Conservation (phyloP, 2,888 invertebrate species). For the Taenaris catops region DNA sequence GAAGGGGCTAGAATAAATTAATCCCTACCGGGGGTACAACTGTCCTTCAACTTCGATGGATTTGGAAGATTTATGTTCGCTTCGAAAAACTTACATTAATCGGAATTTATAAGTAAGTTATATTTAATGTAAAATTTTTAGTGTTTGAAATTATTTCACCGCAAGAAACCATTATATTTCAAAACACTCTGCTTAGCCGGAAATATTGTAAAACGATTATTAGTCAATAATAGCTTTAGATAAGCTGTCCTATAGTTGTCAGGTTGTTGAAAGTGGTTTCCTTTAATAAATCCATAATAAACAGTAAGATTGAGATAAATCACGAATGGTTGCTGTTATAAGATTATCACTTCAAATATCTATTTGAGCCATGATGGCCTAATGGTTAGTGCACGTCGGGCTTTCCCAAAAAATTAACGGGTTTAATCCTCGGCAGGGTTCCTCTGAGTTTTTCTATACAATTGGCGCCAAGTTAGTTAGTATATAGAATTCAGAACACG, state of each 20-base stretch:
- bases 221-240: constrained; percentile 2
- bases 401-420: no score
- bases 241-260: constrained; percentile 3
- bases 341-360: no score
- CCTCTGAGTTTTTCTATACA: no score
- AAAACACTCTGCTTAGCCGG: no score
- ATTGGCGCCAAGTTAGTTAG: no score
- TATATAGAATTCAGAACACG: no score
- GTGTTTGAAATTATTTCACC: no score
- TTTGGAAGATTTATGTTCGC: constrained; percentile 36
- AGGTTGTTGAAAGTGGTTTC: not conserved
- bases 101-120: constrained; percentile 7
- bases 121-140: constrained; percentile 3
- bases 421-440: no score
- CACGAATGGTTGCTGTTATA: not conserved
- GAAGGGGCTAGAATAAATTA: constrained; percentile 43
- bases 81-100: constrained; percentile 16
- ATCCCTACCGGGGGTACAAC: constrained; percentile 44
- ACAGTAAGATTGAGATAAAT: not conserved
- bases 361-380: no score
- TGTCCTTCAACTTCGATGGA: constrained; percentile 48
- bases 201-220: not conserved
- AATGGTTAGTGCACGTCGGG: no score
- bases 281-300: not conserved
- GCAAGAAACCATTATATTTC: no score